Percentiles rank a stretch among this genome's conserved stretches.
These are phyloP conservation scores for Leucophora obtusa DNA, from an alignment of 2,888 invertebrate species.

Conservation along the genomic window DNA sequence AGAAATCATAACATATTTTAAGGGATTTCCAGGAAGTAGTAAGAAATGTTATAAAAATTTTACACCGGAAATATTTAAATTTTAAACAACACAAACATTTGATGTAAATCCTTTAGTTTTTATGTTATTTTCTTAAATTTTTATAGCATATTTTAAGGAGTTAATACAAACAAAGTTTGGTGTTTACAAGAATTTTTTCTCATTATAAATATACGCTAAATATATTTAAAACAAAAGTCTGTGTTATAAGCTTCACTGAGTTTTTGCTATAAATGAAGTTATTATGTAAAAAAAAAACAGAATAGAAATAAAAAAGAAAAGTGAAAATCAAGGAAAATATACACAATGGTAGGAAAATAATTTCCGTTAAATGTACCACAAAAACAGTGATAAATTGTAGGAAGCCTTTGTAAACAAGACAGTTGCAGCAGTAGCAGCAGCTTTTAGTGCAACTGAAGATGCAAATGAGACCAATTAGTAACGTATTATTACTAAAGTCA, in stretches of 20 bases:
- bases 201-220: slow-evolving; percentile 61
- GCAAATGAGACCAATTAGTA: slow-evolving; percentile 63
- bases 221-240: slow-evolving; percentile 58
- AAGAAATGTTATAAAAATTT: too few species aligned
- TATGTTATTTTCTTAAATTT: not conserved
- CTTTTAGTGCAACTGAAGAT: slow-evolving; percentile 36
- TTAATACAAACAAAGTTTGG: not conserved
- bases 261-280: slow-evolving; percentile 38
- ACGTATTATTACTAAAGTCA: slow-evolving; percentile 57
- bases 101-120: not conserved
- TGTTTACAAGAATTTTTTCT: slow-evolving; percentile 44
- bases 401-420: slow-evolving; percentile 30
- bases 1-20: too few species aligned
- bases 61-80: too few species aligned
- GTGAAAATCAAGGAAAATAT: slow-evolving; percentile 33
- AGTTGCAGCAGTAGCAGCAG: slow-evolving; percentile 14
- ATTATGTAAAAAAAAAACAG: slow-evolving; percentile 32
- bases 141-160: slow-evolving; percentile 15
- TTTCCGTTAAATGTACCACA: slow-evolving; percentile 62
- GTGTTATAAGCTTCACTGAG: slow-evolving; percentile 41
- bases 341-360: slow-evolving; percentile 51
- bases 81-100: too few species aligned
- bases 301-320: slow-evolving; percentile 20
- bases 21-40: too few species aligned
- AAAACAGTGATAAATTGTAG: slow-evolving; percentile 57